Evolutionary conservation across 2,888 invertebrate genomes (phyloP).

Genomic region (Tupiocoris notatus): DNA sequence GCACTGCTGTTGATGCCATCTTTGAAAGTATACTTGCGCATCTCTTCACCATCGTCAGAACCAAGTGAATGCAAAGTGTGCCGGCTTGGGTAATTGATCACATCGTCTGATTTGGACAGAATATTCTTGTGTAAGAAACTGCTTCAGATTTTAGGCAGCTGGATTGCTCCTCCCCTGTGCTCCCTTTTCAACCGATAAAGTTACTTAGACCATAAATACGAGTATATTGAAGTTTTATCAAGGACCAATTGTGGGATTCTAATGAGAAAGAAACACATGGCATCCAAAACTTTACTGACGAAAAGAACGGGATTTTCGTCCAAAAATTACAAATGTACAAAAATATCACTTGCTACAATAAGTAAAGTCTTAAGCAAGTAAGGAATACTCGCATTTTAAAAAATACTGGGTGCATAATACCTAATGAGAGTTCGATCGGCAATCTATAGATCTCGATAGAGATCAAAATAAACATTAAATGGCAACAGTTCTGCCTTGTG

Average conservation of each 20-base stretch:
- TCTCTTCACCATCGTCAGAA: background rate
- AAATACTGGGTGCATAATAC: background rate
- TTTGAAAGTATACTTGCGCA: too few species aligned
- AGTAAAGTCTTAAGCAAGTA: background rate
- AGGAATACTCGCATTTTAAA: background rate
- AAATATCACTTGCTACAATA: background rate
- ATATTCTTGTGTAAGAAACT: too few species aligned
- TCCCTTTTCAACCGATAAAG: too few species aligned
- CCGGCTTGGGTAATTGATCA: constrained; percentile 13
- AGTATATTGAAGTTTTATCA: too few species aligned
- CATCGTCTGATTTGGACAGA: too few species aligned
- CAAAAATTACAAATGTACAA: background rate
- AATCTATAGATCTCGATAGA: background rate
- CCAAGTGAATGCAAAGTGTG: background rate
- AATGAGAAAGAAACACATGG: too few species aligned
- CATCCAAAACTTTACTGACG: background rate
- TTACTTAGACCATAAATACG: too few species aligned
- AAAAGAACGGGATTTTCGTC: background rate
- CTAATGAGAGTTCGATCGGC: background rate
- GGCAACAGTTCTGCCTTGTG: background rate
- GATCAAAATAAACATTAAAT: background rate
- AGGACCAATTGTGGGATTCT: too few species aligned
- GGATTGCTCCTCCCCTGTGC: too few species aligned
- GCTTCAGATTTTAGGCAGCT: too few species aligned
- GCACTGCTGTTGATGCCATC: background rate